These are phyloP conservation scores for Resseliella maxima DNA, from an alignment of 2,888 invertebrate species.

Conservation along the genomic window DNA sequence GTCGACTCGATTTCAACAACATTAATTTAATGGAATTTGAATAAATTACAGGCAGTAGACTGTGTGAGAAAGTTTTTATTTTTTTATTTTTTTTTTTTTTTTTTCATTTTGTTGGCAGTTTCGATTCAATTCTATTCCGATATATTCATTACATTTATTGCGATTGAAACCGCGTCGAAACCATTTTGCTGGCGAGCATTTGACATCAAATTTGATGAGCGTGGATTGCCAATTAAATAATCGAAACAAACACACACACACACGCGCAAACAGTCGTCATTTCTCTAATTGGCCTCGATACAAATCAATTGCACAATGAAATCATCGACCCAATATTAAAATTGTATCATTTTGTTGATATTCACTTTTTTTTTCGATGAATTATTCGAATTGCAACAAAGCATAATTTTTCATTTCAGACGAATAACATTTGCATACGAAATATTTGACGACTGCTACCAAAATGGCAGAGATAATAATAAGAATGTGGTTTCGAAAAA, in stretches of 20 bases:
- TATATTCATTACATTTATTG: neutral
- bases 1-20: neutral
- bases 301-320: no score
- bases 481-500: neutral
- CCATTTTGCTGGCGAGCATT: neutral
- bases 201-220: neutral
- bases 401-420: neutral
- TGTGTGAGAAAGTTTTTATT: neutral
- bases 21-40: constrained; percentile 48
- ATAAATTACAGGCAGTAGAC: neutral
- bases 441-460: neutral
- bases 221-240: neutral
- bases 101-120: neutral
- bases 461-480: neutral
- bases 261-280: no score
- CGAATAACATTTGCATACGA: neutral
- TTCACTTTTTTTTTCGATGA: neutral
- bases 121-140: neutral
- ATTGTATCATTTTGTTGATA: neutral
- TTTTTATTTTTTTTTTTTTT: no score
- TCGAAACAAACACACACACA: neutral
- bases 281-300: constrained; percentile 22
- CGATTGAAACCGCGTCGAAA: neutral
- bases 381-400: neutral
- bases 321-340: no score